phyloP scores from a whole-genome alignment of 2,113 vertebrate species.

The Eulacestoma nigropectus region DNA sequence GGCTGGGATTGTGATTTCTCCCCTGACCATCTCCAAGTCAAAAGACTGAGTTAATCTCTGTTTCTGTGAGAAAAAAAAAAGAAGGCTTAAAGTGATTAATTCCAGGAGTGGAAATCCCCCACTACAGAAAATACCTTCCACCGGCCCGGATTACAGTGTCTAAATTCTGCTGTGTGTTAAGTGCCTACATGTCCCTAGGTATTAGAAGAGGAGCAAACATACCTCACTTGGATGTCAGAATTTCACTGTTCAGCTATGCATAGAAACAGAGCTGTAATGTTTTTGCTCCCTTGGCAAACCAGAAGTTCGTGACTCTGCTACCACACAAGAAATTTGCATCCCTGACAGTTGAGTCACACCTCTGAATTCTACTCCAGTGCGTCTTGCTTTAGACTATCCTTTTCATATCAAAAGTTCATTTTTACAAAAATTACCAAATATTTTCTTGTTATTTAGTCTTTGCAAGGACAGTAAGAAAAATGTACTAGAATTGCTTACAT shows the following conservation, averaged over 20 bases:
- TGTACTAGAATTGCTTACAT: neutral
- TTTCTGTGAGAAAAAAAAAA: neutral
- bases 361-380: neutral
- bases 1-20: neutral
- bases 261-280: neutral
- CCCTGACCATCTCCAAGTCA: neutral
- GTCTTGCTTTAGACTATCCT: neutral
- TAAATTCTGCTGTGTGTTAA: neutral
- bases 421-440: neutral
- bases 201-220: neutral
- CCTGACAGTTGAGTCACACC: conserved; percentile 12
- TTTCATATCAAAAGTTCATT: neutral
- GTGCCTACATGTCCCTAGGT: neutral
- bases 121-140: neutral
- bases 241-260: neutral
- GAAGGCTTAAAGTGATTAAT: neutral
- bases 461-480: neutral
- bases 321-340: neutral
- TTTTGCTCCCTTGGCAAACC: neutral
- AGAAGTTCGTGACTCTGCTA: conserved; percentile 19
- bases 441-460: neutral
- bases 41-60: neutral
- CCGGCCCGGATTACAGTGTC: neutral
- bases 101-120: neutral
- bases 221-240: neutral